These are phyloP conservation scores for Eidolon dupreanum DNA, from an alignment of 2,797 vertebrate genomes.

Conservation along the genomic window DNA sequence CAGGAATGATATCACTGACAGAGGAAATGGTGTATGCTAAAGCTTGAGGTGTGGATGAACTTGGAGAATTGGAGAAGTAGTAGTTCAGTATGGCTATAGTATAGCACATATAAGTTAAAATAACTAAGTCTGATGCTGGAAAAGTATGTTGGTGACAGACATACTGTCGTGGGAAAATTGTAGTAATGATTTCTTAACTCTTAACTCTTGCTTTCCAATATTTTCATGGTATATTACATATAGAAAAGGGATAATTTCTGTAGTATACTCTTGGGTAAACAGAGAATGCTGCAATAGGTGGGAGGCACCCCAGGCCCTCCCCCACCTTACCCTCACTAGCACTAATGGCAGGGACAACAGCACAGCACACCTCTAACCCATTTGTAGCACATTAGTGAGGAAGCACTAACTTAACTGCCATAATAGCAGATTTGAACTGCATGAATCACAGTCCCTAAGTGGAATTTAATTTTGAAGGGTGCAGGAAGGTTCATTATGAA, in stretches of 20 bases:
- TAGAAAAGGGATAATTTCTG: neutral
- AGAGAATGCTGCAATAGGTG: neutral
- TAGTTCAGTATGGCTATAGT: neutral
- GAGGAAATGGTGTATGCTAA: neutral
- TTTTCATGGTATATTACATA: neutral
- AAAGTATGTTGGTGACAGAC: neutral
- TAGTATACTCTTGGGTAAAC: neutral
- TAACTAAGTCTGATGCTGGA: neutral
- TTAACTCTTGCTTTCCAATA: neutral
- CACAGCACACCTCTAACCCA: neutral
- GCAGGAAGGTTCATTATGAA: constrained; percentile 3
- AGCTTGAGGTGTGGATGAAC: neutral
- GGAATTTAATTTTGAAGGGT: neutral
- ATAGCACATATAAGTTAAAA: neutral
- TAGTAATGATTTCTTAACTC: neutral
- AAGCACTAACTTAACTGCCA: neutral
- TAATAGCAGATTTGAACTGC: neutral
- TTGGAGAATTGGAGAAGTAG: neutral
- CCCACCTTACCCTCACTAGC: neutral
- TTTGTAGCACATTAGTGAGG: neutral
- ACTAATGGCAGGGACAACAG: neutral
- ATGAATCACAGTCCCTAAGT: neutral
- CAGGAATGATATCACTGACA: neutral
- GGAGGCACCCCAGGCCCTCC: neutral
- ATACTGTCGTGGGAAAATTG: neutral